Evolutionary conservation across 2,113 vertebrate genomes (phyloP).

Genomic region (Eptesicus fuscus): DNA sequence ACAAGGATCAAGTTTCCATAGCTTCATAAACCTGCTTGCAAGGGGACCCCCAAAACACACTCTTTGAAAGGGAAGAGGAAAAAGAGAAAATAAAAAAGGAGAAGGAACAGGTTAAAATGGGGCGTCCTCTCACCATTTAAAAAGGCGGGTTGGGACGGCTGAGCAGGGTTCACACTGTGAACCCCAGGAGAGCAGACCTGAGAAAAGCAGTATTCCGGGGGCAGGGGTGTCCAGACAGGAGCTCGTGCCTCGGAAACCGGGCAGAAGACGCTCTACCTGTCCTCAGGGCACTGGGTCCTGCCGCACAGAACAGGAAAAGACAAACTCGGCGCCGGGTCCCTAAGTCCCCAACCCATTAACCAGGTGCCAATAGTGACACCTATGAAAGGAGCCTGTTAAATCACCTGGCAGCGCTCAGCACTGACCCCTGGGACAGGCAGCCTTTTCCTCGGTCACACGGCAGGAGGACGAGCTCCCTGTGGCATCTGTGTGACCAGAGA

Average conservation of each 20-base stretch:
- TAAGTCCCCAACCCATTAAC: not conserved
- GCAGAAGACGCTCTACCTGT: not conserved
- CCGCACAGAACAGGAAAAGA: not conserved
- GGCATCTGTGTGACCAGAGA: not conserved
- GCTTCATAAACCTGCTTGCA: slow-evolving; percentile 12
- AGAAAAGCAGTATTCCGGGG: fast-evolving
- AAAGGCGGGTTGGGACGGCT: not conserved
- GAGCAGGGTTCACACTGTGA: too few relatives aligned
- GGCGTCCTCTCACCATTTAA: not conserved
- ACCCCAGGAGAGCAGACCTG: not conserved
- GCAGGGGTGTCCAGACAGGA: fast-evolving
- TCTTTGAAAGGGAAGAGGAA: not conserved
- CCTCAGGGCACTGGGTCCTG: not conserved
- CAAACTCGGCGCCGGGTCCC: not conserved
- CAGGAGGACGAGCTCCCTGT: not conserved
- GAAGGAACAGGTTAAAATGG: not conserved
- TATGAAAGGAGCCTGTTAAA: not conserved
- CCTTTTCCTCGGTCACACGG: not conserved
- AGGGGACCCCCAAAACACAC: not conserved
- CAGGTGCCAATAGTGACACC: not conserved
- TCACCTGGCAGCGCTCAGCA: not conserved
- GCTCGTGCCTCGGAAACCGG: fast-evolving
- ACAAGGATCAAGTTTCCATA: slow-evolving; percentile 37
- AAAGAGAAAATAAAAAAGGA: not conserved
- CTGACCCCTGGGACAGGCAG: not conserved